Base-by-base conservation (phyloP, 2,113 vertebrate genomes). In the Phrynosoma platyrhinos region DNA sequence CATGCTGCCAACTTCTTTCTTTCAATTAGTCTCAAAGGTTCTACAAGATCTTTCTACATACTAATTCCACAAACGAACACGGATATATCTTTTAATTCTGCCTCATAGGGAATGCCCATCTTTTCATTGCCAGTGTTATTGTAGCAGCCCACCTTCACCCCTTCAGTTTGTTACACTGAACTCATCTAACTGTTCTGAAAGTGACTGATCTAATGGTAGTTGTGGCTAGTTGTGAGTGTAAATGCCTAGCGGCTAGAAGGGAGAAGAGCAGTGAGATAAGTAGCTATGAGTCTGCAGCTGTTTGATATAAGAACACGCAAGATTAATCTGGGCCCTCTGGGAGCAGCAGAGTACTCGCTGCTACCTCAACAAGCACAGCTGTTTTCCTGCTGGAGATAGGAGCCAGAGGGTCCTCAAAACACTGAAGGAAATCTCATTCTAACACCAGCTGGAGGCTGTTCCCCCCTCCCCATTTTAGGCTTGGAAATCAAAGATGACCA, bases 351-450 rank as follows among this genome's bases (percentile, higher is more conserved):
- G 42, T n/a, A 76, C 71, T 82, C 25, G n/a, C 72, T 76, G 58
- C 79, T 69, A 76, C 16, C 79, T 82, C 83, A 68, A 16, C 69
- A 85, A 78, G 58, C 88, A 76, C 78, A 89, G 23, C 71, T 89
- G 78, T 68, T 76, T 18, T 75, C 79, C 53, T 64, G 71, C 52
- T 68, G 71, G 69, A 85, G 58, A 66, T n/a, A 64, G 62, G 13
- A 72, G 69, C 58, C 62, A 25, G 79, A 32, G 12, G 23, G 78
- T n/a, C 71, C n/a, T 55, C 21, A 42, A 30, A 40, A 53, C 14
- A 75, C 69, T 75, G n/a, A 81, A 53, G 25, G 25, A 80, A 21
- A 40, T 75, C 32, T 68, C 14, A 23, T 5, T 81, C 30, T 30
- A 75, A 36, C 42, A n/a, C 9, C 40, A 81, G 55, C 77, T 64